A percentile compares a stretch with the other conserved stretches of the same genome.
Evolutionary conservation across 2,797 vertebrate genomes (phyloP).

Genomic region (Clarias pachynema): DNA sequence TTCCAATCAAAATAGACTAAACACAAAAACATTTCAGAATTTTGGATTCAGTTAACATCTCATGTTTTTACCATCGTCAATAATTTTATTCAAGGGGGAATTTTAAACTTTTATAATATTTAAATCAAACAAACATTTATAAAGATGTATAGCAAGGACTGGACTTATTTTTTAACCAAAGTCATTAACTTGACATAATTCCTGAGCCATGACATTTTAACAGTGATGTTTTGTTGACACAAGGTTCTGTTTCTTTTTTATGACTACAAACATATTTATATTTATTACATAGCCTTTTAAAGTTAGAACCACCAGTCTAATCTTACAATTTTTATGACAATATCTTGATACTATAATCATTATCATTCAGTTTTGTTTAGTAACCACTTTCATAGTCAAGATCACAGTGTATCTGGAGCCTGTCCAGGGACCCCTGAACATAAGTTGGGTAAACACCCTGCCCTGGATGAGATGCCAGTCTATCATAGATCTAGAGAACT

Average conservation of each 20-base stretch:
- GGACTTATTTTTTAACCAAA: not conserved
- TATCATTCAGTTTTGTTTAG: not conserved
- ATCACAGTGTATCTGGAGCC: not conserved
- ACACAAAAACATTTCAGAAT: not conserved
- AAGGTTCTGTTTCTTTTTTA: not conserved
- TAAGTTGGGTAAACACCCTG: not conserved
- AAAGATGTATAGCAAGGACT: not conserved
- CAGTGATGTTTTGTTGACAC: not conserved
- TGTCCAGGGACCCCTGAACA: not conserved
- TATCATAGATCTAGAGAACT: not conserved
- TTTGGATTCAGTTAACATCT: not conserved
- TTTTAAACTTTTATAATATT: not conserved
- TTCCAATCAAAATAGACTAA: not conserved
- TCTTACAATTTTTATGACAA: not conserved
- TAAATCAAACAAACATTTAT: not conserved
- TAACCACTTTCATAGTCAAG: not conserved
- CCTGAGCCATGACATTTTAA: not conserved
- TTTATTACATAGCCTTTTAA: not conserved
- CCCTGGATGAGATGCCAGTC: not conserved
- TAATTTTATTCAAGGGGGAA: not conserved
- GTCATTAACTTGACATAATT: not conserved
- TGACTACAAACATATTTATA: not conserved
- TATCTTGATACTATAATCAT: not conserved
- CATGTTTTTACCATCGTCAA: not conserved
- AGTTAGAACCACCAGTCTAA: not conserved